These are phyloP conservation scores for Ceramica pisi DNA, from an alignment of 2,888 invertebrate genomes.

Conservation along the genomic window DNA sequence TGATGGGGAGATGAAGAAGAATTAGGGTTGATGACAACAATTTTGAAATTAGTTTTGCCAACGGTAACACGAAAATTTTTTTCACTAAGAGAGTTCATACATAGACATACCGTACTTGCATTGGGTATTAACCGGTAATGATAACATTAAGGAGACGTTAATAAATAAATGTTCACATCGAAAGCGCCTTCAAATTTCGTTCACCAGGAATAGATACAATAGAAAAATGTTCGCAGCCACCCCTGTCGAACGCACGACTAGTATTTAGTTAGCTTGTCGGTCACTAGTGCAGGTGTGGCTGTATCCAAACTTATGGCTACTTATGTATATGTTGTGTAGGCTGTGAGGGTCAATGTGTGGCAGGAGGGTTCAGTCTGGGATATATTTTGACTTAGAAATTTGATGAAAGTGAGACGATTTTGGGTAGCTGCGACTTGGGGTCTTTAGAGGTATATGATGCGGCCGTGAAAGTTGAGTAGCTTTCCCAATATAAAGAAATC, in stretches of 20 bases:
- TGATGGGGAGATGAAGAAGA: too few relatives aligned
- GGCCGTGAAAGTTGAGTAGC: too few relatives aligned
- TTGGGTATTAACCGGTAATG: too few relatives aligned
- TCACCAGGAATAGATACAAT: slow-evolving; percentile 6
- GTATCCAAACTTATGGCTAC: slow-evolving; percentile 2
- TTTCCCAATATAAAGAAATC: neutral
- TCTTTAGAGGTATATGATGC: neutral
- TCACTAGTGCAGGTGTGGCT: slow-evolving; percentile 40
- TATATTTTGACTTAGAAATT: neutral
- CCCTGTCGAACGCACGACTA: slow-evolving; percentile 46
- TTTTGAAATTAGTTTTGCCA: too few relatives aligned
- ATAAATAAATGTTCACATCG: neutral
- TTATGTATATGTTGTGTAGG: slow-evolving; percentile 7
- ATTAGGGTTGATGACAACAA: too few relatives aligned
- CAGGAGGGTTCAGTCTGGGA: slow-evolving; percentile 4
- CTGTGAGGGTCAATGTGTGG: neutral
- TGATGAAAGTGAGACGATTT: neutral
- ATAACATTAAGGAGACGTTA: too few relatives aligned
- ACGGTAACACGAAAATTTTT: too few relatives aligned
- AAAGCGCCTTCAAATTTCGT: neutral
- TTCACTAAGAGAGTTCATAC: too few relatives aligned
- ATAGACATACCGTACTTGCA: too few relatives aligned
- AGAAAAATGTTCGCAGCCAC: slow-evolving; percentile 38
- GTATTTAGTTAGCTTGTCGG: slow-evolving; percentile 52
- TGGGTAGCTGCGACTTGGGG: neutral